Evolutionary conservation across 2,113 vertebrate species (phyloP).

Genomic region (Lates calcarifer): DNA sequence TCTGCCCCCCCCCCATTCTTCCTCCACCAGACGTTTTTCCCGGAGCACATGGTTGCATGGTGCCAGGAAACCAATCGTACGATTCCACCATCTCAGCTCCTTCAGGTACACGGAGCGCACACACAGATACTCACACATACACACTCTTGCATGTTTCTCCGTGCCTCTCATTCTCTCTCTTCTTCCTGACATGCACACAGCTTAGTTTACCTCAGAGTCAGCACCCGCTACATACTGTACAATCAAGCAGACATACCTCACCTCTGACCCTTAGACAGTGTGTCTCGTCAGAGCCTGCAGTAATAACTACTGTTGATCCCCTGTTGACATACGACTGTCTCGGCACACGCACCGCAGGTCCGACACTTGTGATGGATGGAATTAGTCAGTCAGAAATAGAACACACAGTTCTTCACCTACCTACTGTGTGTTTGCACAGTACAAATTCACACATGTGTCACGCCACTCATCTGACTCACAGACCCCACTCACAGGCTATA

Average conservation of each 20-base stretch:
- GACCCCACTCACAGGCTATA: not conserved
- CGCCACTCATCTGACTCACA: not conserved
- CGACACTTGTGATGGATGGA: slow-evolving; percentile 59
- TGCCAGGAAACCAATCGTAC: slow-evolving; percentile 94
- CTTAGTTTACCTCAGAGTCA: slow-evolving; percentile 64
- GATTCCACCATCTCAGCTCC: slow-evolving; percentile 92
- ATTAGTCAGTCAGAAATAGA: slow-evolving; percentile 59
- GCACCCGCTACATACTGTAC: slow-evolving; percentile 61
- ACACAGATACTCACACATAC: slow-evolving; percentile 9
- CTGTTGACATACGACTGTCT: slow-evolving; percentile 78
- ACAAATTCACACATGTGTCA: slow-evolving; percentile 31
- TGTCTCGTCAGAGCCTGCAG: slow-evolving; percentile 70
- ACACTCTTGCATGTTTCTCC: not conserved
- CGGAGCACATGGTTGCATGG: slow-evolving; percentile 98
- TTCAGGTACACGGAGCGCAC: slow-evolving; percentile 88
- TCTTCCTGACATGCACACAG: slow-evolving; percentile 40
- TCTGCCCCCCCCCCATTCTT: slow-evolving; percentile 38
- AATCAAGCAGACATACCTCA: slow-evolving; percentile 74
- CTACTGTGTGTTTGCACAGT: slow-evolving; percentile 50
- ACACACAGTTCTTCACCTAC: slow-evolving; percentile 27
- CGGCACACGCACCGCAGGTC: slow-evolving; percentile 46
- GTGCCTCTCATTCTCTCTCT: slow-evolving; percentile 9
- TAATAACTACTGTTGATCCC: slow-evolving; percentile 78
- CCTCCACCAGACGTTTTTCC: slow-evolving; percentile 93
- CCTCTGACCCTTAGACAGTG: slow-evolving; percentile 76